These are phyloP conservation scores for Numenius phaeopus DNA, from an alignment of 2,797 vertebrate species.

Conservation along the genomic window DNA sequence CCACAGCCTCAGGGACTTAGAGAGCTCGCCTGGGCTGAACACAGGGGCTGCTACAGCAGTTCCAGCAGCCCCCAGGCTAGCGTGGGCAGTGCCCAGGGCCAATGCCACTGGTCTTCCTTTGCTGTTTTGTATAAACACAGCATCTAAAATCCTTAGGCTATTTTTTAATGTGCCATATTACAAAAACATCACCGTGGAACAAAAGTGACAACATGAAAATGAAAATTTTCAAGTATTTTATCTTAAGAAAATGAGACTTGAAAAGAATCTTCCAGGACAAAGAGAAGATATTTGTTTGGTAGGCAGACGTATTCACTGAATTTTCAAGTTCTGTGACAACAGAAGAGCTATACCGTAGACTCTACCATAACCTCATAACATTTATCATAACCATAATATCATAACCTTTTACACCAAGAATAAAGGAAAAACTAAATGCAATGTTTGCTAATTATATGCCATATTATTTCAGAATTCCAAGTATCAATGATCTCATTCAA, in stretches of 20 bases:
- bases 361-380: not conserved
- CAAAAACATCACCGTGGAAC: not conserved
- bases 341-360: not conserved
- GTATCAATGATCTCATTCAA: not conserved
- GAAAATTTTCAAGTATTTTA: not conserved
- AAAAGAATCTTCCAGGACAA: not conserved
- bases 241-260: not conserved
- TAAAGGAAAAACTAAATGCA: not conserved
- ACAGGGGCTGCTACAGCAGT: not conserved
- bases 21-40: not conserved
- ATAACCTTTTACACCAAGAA: not conserved
- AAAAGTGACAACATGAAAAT: not conserved
- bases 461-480: not conserved
- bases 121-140: not conserved
- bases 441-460: not conserved
- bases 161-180: not conserved
- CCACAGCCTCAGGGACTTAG: not conserved
- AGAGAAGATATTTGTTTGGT: not conserved
- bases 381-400: not conserved
- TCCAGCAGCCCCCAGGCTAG: not conserved
- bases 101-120: not conserved
- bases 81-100: fast-evolving
- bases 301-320: not conserved
- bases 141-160: not conserved
- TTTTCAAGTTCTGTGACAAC: not conserved